These are phyloP conservation scores for Dioctria linearis DNA, from an alignment of 2,888 invertebrate genomes.

Conservation along the genomic window DNA sequence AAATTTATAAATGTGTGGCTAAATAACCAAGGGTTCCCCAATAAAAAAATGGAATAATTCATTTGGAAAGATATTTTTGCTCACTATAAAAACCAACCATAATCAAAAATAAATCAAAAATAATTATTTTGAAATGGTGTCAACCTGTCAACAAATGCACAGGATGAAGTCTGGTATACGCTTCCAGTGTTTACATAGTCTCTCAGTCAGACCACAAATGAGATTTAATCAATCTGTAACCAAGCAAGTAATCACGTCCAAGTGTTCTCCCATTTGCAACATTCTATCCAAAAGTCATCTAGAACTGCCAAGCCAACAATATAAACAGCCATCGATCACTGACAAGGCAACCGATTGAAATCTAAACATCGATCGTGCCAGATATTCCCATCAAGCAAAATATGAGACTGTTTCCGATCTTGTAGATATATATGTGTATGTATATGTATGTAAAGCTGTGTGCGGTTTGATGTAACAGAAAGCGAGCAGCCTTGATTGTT, in stretches of 20 bases:
- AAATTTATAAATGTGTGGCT: no score
- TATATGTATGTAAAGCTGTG: no score
- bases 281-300: conserved; percentile 44
- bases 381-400: conserved; percentile 43
- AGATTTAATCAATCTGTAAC: conserved; percentile 48
- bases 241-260: conserved; percentile 12
- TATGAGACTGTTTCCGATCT: conserved; percentile 35
- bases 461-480: conserved; percentile 23
- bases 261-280: conserved; percentile 38
- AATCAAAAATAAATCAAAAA: no score
- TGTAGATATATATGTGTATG: neutral
- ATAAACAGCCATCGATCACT: conserved; percentile 51
- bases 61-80: no score
- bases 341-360: conserved; percentile 37
- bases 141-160: conserved; percentile 38
- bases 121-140: conserved; percentile 38
- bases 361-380: conserved; percentile 50
- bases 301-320: conserved; percentile 6
- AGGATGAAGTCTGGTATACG: conserved; percentile 26
- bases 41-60: no score
- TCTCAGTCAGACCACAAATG: conserved; percentile 31
- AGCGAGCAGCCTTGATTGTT: neutral
- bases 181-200: conserved; percentile 29
- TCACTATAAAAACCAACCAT: no score
- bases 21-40: no score